Evolutionary conservation across 2,113 vertebrate species (phyloP), one percentile per base, ranked within the genome.

Genomic region (Gracilinanus agilis): DNA sequence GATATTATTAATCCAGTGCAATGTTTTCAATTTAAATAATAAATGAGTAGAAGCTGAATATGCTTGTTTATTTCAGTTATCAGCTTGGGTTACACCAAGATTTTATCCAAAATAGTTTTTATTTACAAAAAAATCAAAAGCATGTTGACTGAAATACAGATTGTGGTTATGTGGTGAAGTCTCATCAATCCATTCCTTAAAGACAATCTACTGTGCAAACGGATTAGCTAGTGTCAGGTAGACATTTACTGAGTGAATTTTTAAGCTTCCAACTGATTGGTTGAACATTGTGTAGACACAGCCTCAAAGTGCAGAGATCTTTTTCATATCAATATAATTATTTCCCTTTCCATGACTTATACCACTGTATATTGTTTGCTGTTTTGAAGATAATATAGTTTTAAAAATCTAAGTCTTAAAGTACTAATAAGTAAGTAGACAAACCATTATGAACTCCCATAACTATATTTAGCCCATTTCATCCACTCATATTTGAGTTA

Each of bases 301-400:
- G 61, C n/a, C 16, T 75, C 19, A n/a, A 75, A 75, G 16, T 75
- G 4, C 61, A 67, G 27, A 56, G 56, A 19, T 29, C n/a, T 75
- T 67, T 75, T 75, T 34, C n/a, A 75, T 19, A 75, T 75, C 61
- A 75, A 75, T 9, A 27, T 25, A 89, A 49, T 89, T 75, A 92
- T 83, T 44, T 54, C 3, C 24, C 90, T 94, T n/a, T 23, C 25
- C 90, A 2, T 90, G 44, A 92, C 93, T 95, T 58, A 92, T n/a
- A 83, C 94, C 94, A 95, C 91, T 29, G 53, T 91, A 53, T 98
- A 56, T 16, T 40, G 54, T 92, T 95, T 96, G 90, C 24, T 96
- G 53, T 54, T 56, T 92, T 93, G 54, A 92, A 94, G 92, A 94
- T 96, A 83, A 34, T 3, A 0, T 29, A 44, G 53, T 49, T 96